Evolutionary conservation across 2,797 vertebrate species (phyloP), one percentile per base, ranked within the genome.

Genomic region (Numenius phaeopus): DNA sequence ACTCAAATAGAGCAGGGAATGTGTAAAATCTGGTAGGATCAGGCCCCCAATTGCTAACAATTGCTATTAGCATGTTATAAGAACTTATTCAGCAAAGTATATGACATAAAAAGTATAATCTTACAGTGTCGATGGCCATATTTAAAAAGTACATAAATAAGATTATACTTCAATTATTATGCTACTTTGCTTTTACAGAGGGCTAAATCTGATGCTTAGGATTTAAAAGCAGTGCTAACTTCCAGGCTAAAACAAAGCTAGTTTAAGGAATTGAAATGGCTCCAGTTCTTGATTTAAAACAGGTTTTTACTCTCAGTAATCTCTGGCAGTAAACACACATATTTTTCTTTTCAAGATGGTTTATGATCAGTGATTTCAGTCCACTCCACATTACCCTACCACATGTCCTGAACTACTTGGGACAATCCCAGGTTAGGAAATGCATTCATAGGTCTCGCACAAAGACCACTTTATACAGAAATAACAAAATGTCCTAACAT

Each of bases 321-420:
- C 92, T 95, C 92, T 95, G 92, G 89, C 95, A 95, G 92, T 97
- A 97, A 96, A 96, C 95, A 97, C 89, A 94, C 95, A 73, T 92
- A 89, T 87, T 97, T 96, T 96, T 96, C 84, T 94, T 96, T 95
- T 95, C 94, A 95, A 90, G 94, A 93, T 97, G 73, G 91, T 97
- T 97, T 97, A 97, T 95, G 97, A 97, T 96, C 95, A 97, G 92
- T 93, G 95, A 96, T 90, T 96, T 96, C 72, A 91, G 89, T 86
- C 72, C 80, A 91, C 80, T 90, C 76, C 87, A 90, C 87, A 94
- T 96, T 93, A 96, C 87, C 77, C 40, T 64, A 80, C 92, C 96
- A 97, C 85, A 94, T 96, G 94, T 87, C 92, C 94, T 13, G 29
- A 95, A 95, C 91, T 96, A 92, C 91, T 46, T 77, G 44, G 91